These are phyloP conservation scores for Actinostola sp. DNA, from an alignment of 92 coral and sea anemone species.

Conservation along the genomic window DNA sequence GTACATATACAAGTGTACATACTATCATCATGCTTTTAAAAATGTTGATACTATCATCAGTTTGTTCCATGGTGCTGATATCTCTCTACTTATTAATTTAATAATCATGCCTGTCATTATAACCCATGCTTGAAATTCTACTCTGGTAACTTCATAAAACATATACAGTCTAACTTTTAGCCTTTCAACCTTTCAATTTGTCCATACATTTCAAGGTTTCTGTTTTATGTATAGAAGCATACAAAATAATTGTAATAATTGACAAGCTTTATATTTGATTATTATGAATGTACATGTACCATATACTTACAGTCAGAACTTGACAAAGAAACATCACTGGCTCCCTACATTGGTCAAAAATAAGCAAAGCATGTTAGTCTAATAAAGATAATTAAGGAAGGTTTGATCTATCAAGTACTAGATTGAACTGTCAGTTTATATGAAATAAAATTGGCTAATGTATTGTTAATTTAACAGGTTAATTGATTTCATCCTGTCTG, in stretches of 20 bases:
- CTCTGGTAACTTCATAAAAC: too few relatives aligned
- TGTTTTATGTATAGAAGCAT: not conserved
- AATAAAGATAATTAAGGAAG: not conserved
- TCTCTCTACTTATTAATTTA: too few relatives aligned
- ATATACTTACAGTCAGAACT: slow-evolving; percentile 92
- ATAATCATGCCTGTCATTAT: too few relatives aligned
- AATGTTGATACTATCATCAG: too few relatives aligned
- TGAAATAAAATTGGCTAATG: not conserved
- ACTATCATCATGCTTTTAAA: too few relatives aligned
- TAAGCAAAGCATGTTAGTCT: not conserved
- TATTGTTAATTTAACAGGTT: not conserved
- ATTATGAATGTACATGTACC: not conserved
- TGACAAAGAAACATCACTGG: slow-evolving; percentile 90
- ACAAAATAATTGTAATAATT: not conserved
- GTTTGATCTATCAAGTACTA: not conserved
- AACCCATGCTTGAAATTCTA: too few relatives aligned
- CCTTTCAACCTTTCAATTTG: too few relatives aligned
- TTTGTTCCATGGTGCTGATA: too few relatives aligned
- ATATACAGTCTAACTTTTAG: too few relatives aligned
- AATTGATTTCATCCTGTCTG: slow-evolving; percentile 8
- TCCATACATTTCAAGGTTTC: too few relatives aligned
- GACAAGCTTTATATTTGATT: too few relatives aligned
- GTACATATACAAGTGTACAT: too few relatives aligned
- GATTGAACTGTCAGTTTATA: slow-evolving; percentile 1
- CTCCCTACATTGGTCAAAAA: slow-evolving; percentile 69